These are phyloP conservation scores for Cydia fagiglandana DNA, from an alignment of 1,140 invertebrate genomes.

Conservation along the genomic window DNA sequence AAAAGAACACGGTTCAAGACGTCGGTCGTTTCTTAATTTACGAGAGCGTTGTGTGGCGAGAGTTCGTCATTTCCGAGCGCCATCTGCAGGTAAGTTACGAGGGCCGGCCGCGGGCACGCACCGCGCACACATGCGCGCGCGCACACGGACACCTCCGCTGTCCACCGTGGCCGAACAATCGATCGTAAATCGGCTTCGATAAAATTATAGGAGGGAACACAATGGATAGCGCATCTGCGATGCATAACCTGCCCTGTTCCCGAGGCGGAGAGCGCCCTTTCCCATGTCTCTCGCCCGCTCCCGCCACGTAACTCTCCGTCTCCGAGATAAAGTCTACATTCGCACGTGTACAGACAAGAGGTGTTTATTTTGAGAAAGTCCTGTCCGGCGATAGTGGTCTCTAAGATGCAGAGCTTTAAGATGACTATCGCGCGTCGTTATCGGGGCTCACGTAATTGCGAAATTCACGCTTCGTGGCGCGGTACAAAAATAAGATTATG, in stretches of 20 bases:
- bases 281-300: constrained; percentile 54
- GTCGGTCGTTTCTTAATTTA: constrained; percentile 69
- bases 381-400: constrained; percentile 51
- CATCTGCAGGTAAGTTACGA: constrained; percentile 69
- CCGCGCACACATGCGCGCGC: constrained; percentile 66
- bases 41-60: constrained; percentile 62
- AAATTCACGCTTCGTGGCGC: constrained; percentile 78
- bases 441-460: constrained; percentile 68
- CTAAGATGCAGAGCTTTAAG: constrained; percentile 48
- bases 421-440: constrained; percentile 52
- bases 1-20: constrained; percentile 56
- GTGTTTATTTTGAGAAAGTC: constrained; percentile 74
- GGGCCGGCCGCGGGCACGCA: constrained; percentile 50
- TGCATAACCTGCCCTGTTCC: constrained; percentile 63
- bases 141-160: constrained; percentile 62
- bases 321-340: constrained; percentile 76
- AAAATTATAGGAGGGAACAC: constrained; percentile 78
- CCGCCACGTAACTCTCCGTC: constrained; percentile 61
- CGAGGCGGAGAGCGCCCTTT: constrained; percentile 68
- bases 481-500: constrained; percentile 80
- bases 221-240: constrained; percentile 72
- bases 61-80: constrained; percentile 57
- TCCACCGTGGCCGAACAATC: constrained; percentile 73
- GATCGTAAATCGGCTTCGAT: constrained; percentile 78
- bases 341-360: constrained; percentile 75